A percentile compares a stretch with the other conserved stretches of the same genome.
phyloP scores from a whole-genome alignment of 2,797 vertebrate species.

The Enteromius unitaeniatus region DNA sequence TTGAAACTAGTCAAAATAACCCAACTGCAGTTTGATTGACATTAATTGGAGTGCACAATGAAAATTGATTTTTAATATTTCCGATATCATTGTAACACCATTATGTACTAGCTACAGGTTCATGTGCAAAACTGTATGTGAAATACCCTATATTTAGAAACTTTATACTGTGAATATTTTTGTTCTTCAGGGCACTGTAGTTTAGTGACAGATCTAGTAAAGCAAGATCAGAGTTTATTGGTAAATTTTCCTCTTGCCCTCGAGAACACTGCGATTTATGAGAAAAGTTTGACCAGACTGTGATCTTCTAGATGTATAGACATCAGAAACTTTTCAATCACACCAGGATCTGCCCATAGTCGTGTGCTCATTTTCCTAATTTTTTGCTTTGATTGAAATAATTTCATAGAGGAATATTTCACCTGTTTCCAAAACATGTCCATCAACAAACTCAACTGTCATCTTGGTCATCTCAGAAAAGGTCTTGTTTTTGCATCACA shows the following conservation, averaged over 20 bases:
- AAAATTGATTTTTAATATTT: no score
- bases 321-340: background rate
- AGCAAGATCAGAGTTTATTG: slow-evolving; percentile 16
- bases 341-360: background rate
- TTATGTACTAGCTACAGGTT: background rate
- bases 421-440: background rate
- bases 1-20: no score
- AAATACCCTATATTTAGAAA: background rate
- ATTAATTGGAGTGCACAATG: no score
- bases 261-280: background rate
- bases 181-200: background rate
- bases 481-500: slow-evolving; percentile 50
- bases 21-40: no score
- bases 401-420: background rate
- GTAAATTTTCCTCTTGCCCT: background rate
- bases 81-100: no score
- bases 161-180: background rate
- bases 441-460: background rate
- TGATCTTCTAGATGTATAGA: slow-evolving; percentile 12
- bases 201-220: slow-evolving; percentile 12
- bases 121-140: background rate
- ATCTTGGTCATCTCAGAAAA: background rate
- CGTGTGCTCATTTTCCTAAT: background rate
- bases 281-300: background rate
- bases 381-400: background rate